These are phyloP conservation scores for Sceliomorpha sp. DNA, from an alignment of 2,888 invertebrate genomes.

Conservation along the genomic window DNA sequence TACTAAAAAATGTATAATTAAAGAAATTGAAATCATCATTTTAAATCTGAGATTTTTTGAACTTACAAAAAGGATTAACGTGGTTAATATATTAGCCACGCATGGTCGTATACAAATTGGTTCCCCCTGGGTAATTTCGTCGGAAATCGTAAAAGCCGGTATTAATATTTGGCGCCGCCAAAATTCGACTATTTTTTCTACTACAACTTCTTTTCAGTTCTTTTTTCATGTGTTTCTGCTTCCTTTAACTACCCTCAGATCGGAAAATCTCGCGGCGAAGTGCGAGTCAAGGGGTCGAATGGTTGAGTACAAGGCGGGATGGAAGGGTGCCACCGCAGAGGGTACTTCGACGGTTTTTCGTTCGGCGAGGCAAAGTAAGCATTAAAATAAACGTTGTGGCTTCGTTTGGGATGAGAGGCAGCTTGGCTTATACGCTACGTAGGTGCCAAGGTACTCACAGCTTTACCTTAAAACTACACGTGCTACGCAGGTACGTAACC, in stretches of 20 bases:
- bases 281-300: constrained; percentile 44
- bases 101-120: too few species aligned
- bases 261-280: constrained; percentile 41
- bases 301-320: constrained; percentile 22
- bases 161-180: neutral
- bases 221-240: neutral
- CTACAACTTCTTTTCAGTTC: too few species aligned
- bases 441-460: constrained; percentile 54
- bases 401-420: constrained; percentile 59
- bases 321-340: constrained; percentile 23
- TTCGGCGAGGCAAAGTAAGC: constrained; percentile 63
- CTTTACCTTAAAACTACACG: constrained; percentile 45
- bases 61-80: too few species aligned
- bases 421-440: constrained; percentile 41
- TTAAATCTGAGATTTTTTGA: too few species aligned
- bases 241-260: constrained; percentile 11
- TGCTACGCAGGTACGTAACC: constrained; percentile 51
- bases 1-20: too few species aligned
- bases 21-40: too few species aligned
- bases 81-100: too few species aligned
- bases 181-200: neutral
- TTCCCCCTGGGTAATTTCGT: too few species aligned
- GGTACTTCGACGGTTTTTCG: constrained; percentile 57
- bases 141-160: too few species aligned
- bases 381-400: constrained; percentile 68